A percentile compares a stretch with the other conserved stretches of the same genome.
Evolutionary conservation across 2,797 vertebrate species (phyloP).

Genomic region (Eulemur mongoz): DNA sequence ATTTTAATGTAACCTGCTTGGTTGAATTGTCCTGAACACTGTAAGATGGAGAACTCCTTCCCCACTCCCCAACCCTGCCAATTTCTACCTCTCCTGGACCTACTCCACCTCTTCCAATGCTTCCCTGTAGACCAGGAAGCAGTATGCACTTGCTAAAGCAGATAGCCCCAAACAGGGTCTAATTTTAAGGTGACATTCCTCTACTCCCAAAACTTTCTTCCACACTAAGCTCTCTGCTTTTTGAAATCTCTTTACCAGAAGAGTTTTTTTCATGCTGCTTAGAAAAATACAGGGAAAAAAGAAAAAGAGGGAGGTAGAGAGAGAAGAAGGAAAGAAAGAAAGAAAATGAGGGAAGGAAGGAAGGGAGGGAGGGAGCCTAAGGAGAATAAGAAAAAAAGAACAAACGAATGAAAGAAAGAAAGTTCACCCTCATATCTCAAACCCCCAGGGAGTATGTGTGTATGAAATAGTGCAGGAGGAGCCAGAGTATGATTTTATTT

Average conservation of each 20-base stretch:
- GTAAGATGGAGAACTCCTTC: neutral
- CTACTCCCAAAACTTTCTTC: neutral
- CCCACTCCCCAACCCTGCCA: neutral
- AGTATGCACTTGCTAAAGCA: neutral
- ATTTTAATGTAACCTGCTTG: neutral
- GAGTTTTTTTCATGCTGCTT: neutral
- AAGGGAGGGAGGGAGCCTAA: too few species aligned
- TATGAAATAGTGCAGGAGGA: neutral
- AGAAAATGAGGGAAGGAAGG: fast-evolving
- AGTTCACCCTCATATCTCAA: neutral
- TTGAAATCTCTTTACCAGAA: constrained; percentile 7
- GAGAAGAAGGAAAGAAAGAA: fast-evolving
- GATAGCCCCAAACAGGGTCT: neutral
- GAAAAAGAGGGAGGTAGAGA: neutral
- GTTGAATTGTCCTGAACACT: neutral
- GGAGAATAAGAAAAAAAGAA: neutral
- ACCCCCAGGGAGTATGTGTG: neutral
- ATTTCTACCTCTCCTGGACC: neutral
- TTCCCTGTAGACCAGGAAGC: neutral
- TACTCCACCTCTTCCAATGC: neutral
- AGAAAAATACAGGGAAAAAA: neutral
- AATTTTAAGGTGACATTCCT: neutral
- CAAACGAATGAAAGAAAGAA: neutral
- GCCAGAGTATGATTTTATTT: neutral
- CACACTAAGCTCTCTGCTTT: neutral